Conservation (phyloP, 2,113 vertebrate genomes). For the Athene cunicularia region DNA sequence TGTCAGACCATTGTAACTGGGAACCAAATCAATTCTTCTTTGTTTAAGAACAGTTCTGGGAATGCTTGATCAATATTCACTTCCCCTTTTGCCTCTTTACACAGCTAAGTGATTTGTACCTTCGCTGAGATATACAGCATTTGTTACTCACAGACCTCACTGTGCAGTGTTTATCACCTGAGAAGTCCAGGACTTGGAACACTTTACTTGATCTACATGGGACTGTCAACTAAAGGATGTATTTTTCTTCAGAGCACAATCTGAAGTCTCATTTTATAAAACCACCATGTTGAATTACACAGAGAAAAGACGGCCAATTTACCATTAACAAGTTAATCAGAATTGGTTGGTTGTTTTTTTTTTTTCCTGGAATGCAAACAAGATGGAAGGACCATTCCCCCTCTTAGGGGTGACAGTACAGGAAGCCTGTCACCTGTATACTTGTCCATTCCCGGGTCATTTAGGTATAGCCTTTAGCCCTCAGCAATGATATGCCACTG, state of each 20-base stretch:
- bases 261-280: neutral
- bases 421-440: neutral
- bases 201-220: neutral
- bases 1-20: neutral
- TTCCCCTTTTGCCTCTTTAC: neutral
- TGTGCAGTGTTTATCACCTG: neutral
- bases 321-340: neutral
- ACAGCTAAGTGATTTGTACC: neutral
- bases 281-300: neutral
- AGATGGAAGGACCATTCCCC: neutral
- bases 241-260: neutral
- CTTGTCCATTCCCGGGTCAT: neutral
- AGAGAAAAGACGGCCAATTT: neutral
- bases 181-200: neutral
- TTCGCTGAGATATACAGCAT: neutral
- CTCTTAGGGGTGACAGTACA: neutral
- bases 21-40: neutral
- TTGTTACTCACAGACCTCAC: neutral
- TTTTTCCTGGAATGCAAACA: neutral
- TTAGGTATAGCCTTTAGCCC: neutral
- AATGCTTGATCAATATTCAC: neutral
- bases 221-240: neutral
- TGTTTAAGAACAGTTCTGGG: neutral
- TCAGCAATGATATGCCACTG: neutral
- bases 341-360: neutral